phyloP scores from a whole-genome alignment of 2,888 invertebrate genomes.

The Drosophila mercatorum region DNA sequence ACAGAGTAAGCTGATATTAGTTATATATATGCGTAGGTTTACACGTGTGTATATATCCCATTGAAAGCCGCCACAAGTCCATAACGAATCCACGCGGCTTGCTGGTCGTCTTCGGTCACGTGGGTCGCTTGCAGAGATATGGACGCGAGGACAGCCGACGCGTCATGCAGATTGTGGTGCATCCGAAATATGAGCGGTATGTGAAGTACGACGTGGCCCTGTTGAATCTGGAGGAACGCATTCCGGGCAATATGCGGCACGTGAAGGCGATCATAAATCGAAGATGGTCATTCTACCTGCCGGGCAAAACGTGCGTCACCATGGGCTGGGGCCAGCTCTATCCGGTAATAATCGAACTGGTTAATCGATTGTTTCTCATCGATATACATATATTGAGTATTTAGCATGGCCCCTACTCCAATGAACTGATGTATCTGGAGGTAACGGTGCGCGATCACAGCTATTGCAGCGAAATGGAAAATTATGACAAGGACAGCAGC shows the following conservation, averaged over 20 bases:
- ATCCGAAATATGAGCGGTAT: conserved; percentile 53
- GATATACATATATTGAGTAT: neutral
- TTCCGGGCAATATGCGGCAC: conserved; percentile 36
- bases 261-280: conserved; percentile 34
- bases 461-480: conserved; percentile 7
- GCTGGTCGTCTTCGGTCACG: conserved; percentile 42
- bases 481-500: conserved; percentile 5
- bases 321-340: conserved; percentile 68
- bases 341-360: conserved; percentile 29
- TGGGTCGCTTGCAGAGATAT: conserved; percentile 16
- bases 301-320: conserved; percentile 39
- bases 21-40: neutral
- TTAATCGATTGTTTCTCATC: conserved; percentile 1
- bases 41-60: too few species aligned
- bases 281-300: neutral
- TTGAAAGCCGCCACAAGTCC: conserved; percentile 46
- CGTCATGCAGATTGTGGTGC: conserved; percentile 45
- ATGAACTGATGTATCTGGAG: conserved; percentile 54
- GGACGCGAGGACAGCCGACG: conserved; percentile 3
- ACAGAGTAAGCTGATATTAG: conserved; percentile 55
- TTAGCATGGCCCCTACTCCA: conserved; percentile 63
- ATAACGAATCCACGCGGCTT: conserved; percentile 46
- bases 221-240: conserved; percentile 19
- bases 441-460: conserved; percentile 1
- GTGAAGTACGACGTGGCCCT: conserved; percentile 48